Conservation (phyloP, 1,140 invertebrate species). For the Ips typographus region DNA sequence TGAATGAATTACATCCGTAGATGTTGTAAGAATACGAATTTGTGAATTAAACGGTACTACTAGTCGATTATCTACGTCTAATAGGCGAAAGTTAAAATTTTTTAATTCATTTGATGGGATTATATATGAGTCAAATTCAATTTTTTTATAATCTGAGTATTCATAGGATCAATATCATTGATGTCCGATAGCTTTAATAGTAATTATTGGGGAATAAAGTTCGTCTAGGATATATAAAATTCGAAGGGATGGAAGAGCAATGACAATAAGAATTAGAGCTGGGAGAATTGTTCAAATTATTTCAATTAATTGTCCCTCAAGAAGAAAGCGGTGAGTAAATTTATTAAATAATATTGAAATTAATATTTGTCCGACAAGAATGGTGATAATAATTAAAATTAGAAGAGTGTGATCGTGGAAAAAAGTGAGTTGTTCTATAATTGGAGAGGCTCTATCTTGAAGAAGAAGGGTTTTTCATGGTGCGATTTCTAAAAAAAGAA, state of each 20-base stretch:
- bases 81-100: constrained; percentile 56
- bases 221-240: constrained; percentile 65
- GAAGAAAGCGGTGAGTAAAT: constrained; percentile 55
- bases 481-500: too few relatives aligned
- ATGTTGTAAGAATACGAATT: constrained; percentile 61
- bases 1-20: constrained; percentile 69
- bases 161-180: constrained; percentile 42
- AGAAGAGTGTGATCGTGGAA: constrained; percentile 61
- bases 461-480: too few relatives aligned
- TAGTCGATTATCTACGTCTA: constrained; percentile 66
- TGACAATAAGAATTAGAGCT: constrained; percentile 62
- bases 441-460: constrained; percentile 49
- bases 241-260: constrained; percentile 62
- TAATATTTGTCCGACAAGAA: too few relatives aligned
- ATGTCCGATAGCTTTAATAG: constrained; percentile 55
- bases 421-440: constrained; percentile 64
- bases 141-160: constrained; percentile 44
- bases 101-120: constrained; percentile 46
- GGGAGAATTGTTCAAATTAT: constrained; percentile 65
- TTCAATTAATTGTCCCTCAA: constrained; percentile 60
- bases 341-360: constrained; percentile 26
- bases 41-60: constrained; percentile 58
- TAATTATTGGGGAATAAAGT: constrained; percentile 56
- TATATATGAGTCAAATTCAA: constrained; percentile 69
- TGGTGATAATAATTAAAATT: constrained; percentile 52